phyloP scores from a whole-genome alignment of 2,113 vertebrate species.

The Apteryx owenii region DNA sequence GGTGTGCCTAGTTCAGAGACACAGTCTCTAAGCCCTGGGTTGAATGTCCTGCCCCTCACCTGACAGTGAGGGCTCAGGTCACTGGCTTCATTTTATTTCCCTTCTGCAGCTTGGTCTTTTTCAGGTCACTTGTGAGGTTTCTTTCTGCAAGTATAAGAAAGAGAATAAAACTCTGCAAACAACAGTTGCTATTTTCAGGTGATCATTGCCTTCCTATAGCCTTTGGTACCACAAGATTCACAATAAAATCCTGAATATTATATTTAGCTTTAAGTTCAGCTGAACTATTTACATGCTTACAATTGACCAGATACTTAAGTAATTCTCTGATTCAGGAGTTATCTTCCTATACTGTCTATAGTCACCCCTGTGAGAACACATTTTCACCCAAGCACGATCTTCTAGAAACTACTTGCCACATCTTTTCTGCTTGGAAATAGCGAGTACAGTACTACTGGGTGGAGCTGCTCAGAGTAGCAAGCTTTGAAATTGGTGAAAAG shows the following conservation, averaged over 20 bases:
- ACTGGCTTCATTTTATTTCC: not conserved
- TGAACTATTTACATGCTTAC: not conserved
- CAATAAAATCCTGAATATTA: not conserved
- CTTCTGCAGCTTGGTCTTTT: not conserved
- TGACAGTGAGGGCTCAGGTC: not conserved
- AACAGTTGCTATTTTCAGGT: not conserved
- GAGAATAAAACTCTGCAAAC: not conserved
- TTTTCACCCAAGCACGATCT: not conserved
- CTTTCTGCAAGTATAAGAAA: not conserved
- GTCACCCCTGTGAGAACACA: not conserved
- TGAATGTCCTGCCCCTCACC: not conserved
- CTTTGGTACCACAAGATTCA: not conserved
- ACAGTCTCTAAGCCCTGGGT: not conserved
- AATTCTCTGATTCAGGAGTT: not conserved
- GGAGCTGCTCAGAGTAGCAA: not conserved
- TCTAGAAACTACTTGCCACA: not conserved
- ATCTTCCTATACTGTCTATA: not conserved
- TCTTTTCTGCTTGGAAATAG: not conserved
- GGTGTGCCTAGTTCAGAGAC: not conserved
- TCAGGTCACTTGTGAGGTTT: not conserved
- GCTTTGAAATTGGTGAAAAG: not conserved
- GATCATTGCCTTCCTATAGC: not conserved
- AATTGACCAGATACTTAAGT: not conserved
- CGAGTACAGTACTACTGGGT: not conserved
- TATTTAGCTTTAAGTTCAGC: not conserved